Base-by-base conservation (phyloP, 2,797 vertebrate species). In the Peromyscus attwateri region DNA sequence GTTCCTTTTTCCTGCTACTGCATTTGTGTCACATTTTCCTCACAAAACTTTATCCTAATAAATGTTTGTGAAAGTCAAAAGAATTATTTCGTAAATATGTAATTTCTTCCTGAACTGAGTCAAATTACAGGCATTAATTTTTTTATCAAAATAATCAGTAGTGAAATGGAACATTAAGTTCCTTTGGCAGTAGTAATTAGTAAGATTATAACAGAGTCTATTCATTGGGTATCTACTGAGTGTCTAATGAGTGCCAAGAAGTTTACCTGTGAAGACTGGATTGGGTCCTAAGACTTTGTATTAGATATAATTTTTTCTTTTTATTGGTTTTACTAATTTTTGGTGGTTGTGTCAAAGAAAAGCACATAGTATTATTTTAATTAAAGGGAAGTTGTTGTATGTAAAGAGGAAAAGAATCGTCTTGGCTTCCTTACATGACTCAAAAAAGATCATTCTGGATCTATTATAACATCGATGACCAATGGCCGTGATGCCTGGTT, bases 171-270 rank as follows among this genome's bases (percentile, higher is more conserved):
- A 85, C 40, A 81, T 43, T 85, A 55, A 37, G 79, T 90, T 91
- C 49, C 66, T 31, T 14, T 77, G 5, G 23, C 29, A 57, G 3
- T 57, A 83, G 19, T 76, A 46, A 64, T 75, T 75, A 66, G 49
- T 88, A 88, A 96, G 93, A 89, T 70, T 95, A 40, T 85, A 75
- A 16, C 43, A 46, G 82, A 75, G 34, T 62, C 21, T 19, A 43
- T 43, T 83, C 49, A 87, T 52, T 80, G 23, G 66, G 6, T 81
- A 62, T 25, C 66, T 89, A 6, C 14, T 92, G 37, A 89, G 19
- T 96, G 12, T 49, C 68, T 89, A 6, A 11, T 92, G 37, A 87
- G 19, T 96, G 14, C 43, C 77, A 79, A 84, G 64, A 31, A 83
- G 57, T 89, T 83, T 76, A 71, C 29, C 31, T 29, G 1, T 62